A percentile compares a stretch with the other conserved stretches of the same genome.
Conservation (phyloP, 2,888 invertebrate species). For the Augochlorella aurata region DNA sequence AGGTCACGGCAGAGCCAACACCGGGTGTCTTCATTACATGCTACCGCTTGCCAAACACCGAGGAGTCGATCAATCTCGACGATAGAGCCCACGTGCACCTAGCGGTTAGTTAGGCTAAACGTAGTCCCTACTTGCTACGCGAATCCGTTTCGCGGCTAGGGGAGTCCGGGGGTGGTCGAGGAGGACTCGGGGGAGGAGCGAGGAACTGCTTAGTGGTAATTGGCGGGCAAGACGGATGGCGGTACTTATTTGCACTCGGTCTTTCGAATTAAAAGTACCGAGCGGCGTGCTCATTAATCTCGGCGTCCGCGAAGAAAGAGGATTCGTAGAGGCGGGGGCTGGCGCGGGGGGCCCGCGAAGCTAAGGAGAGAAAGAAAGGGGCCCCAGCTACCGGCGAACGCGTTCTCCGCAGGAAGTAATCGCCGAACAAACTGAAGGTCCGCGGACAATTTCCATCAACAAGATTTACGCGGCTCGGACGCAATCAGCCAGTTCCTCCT, state of each 20-base stretch:
- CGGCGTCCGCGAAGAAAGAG: slow-evolving; percentile 65
- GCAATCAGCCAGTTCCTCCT: slow-evolving; percentile 73
- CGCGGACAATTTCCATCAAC: slow-evolving; percentile 79
- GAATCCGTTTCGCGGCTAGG: slow-evolving; percentile 20
- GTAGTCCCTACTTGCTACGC: slow-evolving; percentile 17
- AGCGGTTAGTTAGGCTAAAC: slow-evolving; percentile 30
- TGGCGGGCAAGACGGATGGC: slow-evolving; percentile 80
- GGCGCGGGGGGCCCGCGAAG: slow-evolving; percentile 39
- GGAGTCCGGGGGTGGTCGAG: background rate
- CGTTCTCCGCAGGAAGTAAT: slow-evolving; percentile 77
- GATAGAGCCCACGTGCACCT: slow-evolving; percentile 21
- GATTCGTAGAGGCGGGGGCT: slow-evolving; percentile 60
- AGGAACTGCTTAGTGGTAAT: slow-evolving; percentile 73
- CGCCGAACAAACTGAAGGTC: slow-evolving; percentile 77
- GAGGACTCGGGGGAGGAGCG: slow-evolving; percentile 26
- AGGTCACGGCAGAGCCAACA: slow-evolving; percentile 10
- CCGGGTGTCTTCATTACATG: slow-evolving; percentile 59
- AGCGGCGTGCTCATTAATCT: slow-evolving; percentile 80
- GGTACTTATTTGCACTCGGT: slow-evolving; percentile 80
- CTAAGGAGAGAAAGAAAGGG: slow-evolving; percentile 52
- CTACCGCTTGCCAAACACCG: slow-evolving; percentile 44
- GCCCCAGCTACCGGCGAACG: slow-evolving; percentile 75
- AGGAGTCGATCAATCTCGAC: slow-evolving; percentile 51
- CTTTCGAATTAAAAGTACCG: slow-evolving; percentile 80
- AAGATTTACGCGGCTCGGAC: slow-evolving; percentile 78